Evolutionary conservation across 1,140 invertebrate species (phyloP).

Genomic region (Carcinoscorpius rotundicauda): DNA sequence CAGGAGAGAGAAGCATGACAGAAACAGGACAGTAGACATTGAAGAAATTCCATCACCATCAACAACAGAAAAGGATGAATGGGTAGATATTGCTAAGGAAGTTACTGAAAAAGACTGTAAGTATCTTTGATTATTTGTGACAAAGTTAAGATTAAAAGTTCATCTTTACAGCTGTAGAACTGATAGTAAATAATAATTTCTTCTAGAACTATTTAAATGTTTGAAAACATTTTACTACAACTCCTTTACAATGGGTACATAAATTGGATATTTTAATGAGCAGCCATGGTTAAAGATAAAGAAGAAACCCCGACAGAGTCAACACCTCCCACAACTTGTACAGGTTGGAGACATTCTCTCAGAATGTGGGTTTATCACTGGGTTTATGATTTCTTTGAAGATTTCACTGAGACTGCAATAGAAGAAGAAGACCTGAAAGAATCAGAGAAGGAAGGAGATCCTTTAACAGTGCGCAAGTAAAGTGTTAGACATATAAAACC

Average conservation of each 20-base stretch:
- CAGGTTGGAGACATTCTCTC: conserved; percentile 4
- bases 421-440: conserved; percentile 18
- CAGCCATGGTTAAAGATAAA: too few relatives aligned
- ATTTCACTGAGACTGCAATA: conserved; percentile 17
- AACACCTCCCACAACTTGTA: too few relatives aligned
- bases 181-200: too few relatives aligned
- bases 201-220: too few relatives aligned
- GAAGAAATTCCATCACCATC: conserved; percentile 10
- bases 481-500: too few relatives aligned
- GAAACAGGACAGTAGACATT: conserved; percentile 14
- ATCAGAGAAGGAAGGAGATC: conserved; percentile 18
- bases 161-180: too few relatives aligned
- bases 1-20: conserved; percentile 18
- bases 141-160: too few relatives aligned
- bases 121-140: too few relatives aligned
- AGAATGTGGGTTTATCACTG: conserved; percentile 6
- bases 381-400: conserved; percentile 12
- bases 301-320: too few relatives aligned
- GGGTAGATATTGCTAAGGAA: conserved; percentile 9
- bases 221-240: too few relatives aligned
- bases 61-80: conserved; percentile 16
- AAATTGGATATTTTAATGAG: too few relatives aligned
- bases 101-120: conserved; percentile 8
- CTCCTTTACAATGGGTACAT: too few relatives aligned
- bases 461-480: conserved; percentile 16